phyloP scores from a whole-genome alignment of 2,113 vertebrate species.

The Willisornis vidua region DNA sequence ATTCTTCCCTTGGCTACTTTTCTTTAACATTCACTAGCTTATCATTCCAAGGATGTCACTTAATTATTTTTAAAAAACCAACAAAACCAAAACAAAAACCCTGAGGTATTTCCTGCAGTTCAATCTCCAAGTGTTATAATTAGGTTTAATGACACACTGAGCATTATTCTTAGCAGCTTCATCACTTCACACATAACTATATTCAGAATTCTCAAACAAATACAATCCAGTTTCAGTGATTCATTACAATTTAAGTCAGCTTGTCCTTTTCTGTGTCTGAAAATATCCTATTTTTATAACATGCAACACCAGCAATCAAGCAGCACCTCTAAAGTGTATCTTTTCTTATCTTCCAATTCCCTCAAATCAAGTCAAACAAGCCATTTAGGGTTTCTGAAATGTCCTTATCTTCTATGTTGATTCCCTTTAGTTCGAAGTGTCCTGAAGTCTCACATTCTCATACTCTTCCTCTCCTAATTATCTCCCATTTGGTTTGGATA shows the following conservation, averaged over 20 bases:
- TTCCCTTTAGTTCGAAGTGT: not conserved
- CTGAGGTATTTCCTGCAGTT: not conserved
- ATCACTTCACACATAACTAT: not conserved
- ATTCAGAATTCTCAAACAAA: not conserved
- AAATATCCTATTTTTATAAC: not conserved
- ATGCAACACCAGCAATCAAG: not conserved
- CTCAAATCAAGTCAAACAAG: not conserved
- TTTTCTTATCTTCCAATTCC: constrained; percentile 8
- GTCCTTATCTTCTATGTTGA: not conserved
- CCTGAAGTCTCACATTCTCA: not conserved
- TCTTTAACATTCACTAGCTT: not conserved
- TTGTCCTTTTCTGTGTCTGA: not conserved
- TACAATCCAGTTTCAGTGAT: not conserved
- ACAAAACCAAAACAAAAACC: not conserved
- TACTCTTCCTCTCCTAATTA: not conserved
- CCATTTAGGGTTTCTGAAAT: not conserved
- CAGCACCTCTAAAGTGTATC: not conserved
- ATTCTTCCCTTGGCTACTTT: not conserved
- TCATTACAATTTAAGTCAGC: not conserved
- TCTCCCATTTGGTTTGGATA: not conserved
- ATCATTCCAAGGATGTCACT: not conserved
- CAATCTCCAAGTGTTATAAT: not conserved
- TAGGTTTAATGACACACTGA: not conserved
- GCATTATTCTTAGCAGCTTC: not conserved
- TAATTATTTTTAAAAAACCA: not conserved